A percentile compares a stretch with the other conserved stretches of the same genome.
phyloP scores from a whole-genome alignment of 1,140 invertebrate species.

The Metaphire vulgaris region DNA sequence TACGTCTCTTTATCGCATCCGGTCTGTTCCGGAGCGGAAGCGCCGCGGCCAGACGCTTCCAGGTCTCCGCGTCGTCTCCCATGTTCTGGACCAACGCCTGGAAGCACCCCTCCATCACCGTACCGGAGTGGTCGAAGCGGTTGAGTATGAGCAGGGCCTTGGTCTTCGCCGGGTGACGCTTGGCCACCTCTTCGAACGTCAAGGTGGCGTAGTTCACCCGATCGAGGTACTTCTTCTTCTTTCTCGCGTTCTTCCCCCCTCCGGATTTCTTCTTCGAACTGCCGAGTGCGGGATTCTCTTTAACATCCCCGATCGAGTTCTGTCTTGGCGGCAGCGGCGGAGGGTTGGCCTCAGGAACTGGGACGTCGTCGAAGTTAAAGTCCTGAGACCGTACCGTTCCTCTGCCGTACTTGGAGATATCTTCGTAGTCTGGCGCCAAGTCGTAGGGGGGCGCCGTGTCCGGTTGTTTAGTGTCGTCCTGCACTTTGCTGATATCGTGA shows the following conservation, averaged over 20 bases:
- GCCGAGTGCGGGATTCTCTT: background rate
- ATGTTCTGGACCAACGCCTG: background rate
- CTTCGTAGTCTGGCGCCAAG: background rate
- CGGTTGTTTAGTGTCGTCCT: background rate
- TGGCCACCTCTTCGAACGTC: background rate
- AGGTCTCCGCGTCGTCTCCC: background rate
- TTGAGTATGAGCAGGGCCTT: background rate
- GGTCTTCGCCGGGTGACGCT: background rate
- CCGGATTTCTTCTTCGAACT: background rate
- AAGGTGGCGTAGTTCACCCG: background rate
- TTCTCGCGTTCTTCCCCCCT: background rate
- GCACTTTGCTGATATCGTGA: background rate
- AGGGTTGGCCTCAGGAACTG: background rate
- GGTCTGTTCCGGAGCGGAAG: conserved; percentile 18
- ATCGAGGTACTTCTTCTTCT: background rate
- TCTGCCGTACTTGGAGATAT: background rate
- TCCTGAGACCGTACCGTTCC: no score
- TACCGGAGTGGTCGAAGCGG: background rate
- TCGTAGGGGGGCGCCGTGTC: background rate
- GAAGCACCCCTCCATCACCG: conserved; percentile 13
- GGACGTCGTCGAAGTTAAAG: background rate
- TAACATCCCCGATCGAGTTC: background rate
- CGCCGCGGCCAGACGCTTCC: conserved; percentile 23
- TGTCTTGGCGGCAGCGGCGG: background rate
- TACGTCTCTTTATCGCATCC: conserved; percentile 1